phyloP scores from a whole-genome alignment of 2,113 vertebrate species.

The Ginglymostoma cirratum region DNA sequence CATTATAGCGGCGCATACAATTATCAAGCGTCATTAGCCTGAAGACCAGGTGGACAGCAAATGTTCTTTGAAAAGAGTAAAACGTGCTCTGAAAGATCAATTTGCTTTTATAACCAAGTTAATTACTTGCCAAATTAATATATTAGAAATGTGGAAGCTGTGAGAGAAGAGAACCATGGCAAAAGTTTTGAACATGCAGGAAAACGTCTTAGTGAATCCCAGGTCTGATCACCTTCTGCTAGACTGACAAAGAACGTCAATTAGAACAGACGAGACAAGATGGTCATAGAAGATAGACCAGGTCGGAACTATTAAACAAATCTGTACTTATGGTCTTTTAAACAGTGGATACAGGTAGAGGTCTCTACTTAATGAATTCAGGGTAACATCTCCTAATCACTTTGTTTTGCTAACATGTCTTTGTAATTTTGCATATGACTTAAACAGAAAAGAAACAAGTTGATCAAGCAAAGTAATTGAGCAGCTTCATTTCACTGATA shows the following conservation, averaged over 20 bases:
- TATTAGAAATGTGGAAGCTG: not conserved
- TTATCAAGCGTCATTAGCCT: not conserved
- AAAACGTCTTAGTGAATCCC: not conserved
- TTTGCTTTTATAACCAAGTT: not conserved
- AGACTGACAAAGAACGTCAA: not conserved
- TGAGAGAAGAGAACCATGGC: not conserved
- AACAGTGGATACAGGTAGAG: not conserved
- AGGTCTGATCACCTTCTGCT: not conserved
- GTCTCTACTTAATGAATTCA: not conserved
- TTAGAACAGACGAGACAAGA: not conserved
- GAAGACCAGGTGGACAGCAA: not conserved
- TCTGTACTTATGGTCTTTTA: not conserved
- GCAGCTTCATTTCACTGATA: not conserved
- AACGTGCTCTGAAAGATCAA: not conserved
- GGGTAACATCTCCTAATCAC: not conserved
- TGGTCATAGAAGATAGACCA: not conserved
- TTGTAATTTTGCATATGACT: not conserved
- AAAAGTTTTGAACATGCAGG: not conserved
- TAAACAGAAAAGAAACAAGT: not conserved
- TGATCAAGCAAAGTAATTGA: not conserved
- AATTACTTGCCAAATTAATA: not conserved
- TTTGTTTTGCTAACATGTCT: not conserved
- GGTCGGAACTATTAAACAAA: not conserved
- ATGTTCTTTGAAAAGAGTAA: not conserved
- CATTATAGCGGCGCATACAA: not conserved